These are phyloP conservation scores for Sardina pilchardus DNA, from an alignment of 2,113 vertebrate genomes.

Conservation along the genomic window DNA sequence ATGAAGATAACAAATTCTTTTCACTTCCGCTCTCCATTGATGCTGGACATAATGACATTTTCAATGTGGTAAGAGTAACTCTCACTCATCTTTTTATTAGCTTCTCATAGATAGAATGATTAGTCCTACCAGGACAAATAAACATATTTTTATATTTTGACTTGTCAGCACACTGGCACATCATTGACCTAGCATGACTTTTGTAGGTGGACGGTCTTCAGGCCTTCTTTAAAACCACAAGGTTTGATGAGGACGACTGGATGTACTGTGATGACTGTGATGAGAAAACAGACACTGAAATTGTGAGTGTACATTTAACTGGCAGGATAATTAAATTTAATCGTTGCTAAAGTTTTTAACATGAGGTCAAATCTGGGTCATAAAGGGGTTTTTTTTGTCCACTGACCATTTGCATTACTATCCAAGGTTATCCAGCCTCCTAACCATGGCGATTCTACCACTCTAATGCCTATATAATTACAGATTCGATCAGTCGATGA, in stretches of 20 bases:
- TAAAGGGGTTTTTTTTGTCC: too few relatives aligned
- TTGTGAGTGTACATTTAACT: slow-evolving; percentile 54
- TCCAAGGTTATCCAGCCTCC: too few relatives aligned
- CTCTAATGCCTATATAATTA: too few relatives aligned
- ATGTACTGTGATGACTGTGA: slow-evolving; percentile 63
- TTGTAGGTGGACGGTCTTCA: slow-evolving; percentile 50
- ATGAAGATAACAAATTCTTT: slow-evolving; percentile 51
- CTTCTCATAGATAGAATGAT: not conserved
- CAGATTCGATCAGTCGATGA: too few relatives aligned
- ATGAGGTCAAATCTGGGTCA: too few relatives aligned
- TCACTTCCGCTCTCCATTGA: slow-evolving; percentile 57
- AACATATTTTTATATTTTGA: too few relatives aligned
- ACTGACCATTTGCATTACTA: too few relatives aligned
- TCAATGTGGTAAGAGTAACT: slow-evolving; percentile 57
- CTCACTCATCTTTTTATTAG: not conserved
- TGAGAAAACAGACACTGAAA: slow-evolving; percentile 54
- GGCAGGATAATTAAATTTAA: too few relatives aligned
- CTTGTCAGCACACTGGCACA: not conserved
- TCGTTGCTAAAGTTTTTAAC: too few relatives aligned
- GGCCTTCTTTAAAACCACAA: slow-evolving; percentile 39
- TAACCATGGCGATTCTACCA: too few relatives aligned
- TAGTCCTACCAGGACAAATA: too few relatives aligned
- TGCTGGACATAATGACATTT: not conserved
- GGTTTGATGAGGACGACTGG: slow-evolving; percentile 60
- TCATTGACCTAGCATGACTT: not conserved